Percentiles rank a stretch among this genome's conserved stretches.
These are phyloP conservation scores for Gallinago undulata DNA, from an alignment of 2,113 vertebrate genomes.

Conservation along the genomic window DNA sequence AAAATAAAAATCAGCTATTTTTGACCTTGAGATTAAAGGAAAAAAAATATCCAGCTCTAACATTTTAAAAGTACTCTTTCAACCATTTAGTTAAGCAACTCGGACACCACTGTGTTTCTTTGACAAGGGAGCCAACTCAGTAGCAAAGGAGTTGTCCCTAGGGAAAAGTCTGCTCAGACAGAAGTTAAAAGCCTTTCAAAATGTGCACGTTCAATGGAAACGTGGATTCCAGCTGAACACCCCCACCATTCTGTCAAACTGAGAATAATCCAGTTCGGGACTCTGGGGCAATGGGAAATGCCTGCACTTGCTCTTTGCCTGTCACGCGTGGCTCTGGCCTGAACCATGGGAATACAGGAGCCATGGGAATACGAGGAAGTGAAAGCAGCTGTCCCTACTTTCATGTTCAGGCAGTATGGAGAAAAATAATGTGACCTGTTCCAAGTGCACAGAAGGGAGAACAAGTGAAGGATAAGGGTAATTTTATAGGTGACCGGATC, in stretches of 20 bases:
- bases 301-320: not conserved
- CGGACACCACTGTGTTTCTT: accelerated
- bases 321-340: not conserved
- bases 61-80: not conserved
- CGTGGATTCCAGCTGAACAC: not conserved
- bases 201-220: not conserved
- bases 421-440: not conserved
- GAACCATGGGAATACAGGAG: not conserved
- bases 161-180: not conserved
- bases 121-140: not conserved
- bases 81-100: not conserved
- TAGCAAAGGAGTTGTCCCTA: not conserved
- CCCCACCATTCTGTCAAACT: not conserved
- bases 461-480: not conserved
- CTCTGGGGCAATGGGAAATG: not conserved
- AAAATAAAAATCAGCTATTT: not conserved
- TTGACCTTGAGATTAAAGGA: not conserved
- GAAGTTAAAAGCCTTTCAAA: not conserved
- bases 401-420: not conserved
- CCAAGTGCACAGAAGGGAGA: not conserved
- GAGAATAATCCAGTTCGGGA: not conserved
- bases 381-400: not conserved
- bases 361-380: not conserved
- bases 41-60: not conserved
- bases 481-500: not conserved